These are phyloP conservation scores for Oceanodroma tethys DNA, from an alignment of 2,113 vertebrate species.

Conservation along the genomic window DNA sequence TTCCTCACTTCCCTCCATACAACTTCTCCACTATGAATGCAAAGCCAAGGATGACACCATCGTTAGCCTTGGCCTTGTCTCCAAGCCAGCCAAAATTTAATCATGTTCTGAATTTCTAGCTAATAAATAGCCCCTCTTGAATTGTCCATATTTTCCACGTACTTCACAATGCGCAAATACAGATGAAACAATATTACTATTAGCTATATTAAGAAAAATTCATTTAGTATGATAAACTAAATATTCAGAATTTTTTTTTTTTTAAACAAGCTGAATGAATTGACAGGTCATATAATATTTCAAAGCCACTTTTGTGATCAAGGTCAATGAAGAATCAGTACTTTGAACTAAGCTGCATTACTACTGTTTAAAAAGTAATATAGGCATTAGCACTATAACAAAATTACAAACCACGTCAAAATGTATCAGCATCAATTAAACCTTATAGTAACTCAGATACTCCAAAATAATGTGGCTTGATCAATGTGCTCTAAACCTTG, in stretches of 20 bases:
- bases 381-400: conserved; percentile 52
- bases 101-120: neutral
- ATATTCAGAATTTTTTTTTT: conserved; percentile 21
- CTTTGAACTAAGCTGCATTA: conserved; percentile 64
- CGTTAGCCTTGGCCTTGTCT: neutral
- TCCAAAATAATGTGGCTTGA: neutral
- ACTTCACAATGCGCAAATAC: neutral
- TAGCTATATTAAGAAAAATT: conserved; percentile 1
- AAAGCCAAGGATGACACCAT: neutral
- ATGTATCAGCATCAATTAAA: conserved; percentile 55
- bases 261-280: neutral
- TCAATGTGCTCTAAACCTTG: neutral
- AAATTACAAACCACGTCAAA: conserved; percentile 51
- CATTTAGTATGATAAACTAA: neutral
- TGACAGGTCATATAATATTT: conserved; percentile 49
- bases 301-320: conserved; percentile 54
- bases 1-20: neutral
- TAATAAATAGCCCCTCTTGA: neutral
- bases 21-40: neutral
- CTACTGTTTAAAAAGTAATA: conserved; percentile 62
- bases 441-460: neutral
- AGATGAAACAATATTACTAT: neutral
- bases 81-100: neutral
- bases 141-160: neutral
- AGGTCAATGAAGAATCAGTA: conserved; percentile 38